Base-by-base conservation (phyloP, 2,797 vertebrate species). In the Schizothorax lantsangensis region DNA sequence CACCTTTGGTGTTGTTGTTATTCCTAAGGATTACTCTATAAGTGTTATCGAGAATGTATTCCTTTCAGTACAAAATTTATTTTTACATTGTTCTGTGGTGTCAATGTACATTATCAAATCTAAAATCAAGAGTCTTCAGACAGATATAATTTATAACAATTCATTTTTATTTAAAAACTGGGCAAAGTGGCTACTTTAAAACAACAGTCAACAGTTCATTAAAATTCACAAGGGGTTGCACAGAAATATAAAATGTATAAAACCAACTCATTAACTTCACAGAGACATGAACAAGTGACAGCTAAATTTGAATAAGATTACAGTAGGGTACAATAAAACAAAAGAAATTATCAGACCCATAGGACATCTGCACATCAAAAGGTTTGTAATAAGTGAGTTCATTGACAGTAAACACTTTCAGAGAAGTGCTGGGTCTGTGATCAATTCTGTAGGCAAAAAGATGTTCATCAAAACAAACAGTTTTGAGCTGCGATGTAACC, bases 391-490 rank as follows among this genome's bases (percentile, higher is more conserved):
- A 43, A 72, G 5, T 26, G 0, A 72, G 38, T 72, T 72, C 5
- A 72, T 3, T 72, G 69, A 72, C 40, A 72, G 6, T 72, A 2
- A 45, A 73, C 21, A 72, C 38, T 43, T 72, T 72, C 38, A 72
- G 23, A n/a, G 40, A 45, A 7, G 43, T 6, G 14, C 40, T n/a
- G 64, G 2, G 26, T 68, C 64, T 36, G 7, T 6, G 38, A 19
- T 64, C 57, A 64, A 45, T 80, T 80, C n/a, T 71, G 19, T 71
- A 54, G 5, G 80, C 64, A 81, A 23, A 54, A 6, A 52, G 12
- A 47, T 71, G 47, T 2, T 71, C 26, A 69, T 81, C 45, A 71
- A 82, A 40, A 2, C 47, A 82, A 81, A 69, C 30, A 14, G 30
- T 81, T 81, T 68, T 36, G 62, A 52, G 17, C 1, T 8, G 64